These are phyloP conservation scores for Podarcis raffonei DNA, from an alignment of 2,113 vertebrate species.

Conservation along the genomic window DNA sequence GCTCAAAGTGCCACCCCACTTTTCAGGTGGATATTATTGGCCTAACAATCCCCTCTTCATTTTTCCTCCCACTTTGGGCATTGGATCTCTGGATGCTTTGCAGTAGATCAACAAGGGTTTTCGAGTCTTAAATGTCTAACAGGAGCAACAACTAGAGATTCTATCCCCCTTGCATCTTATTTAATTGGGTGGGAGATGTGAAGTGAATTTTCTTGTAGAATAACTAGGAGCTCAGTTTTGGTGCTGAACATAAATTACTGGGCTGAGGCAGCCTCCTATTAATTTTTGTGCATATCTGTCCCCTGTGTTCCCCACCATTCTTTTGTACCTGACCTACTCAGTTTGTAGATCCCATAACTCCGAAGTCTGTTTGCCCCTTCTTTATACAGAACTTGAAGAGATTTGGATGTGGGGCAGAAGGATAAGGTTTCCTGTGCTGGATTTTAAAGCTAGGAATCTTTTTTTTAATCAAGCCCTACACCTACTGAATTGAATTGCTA, in stretches of 20 bases:
- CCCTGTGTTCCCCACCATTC: not conserved
- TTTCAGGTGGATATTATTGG: not conserved
- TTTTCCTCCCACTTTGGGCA: too few relatives aligned
- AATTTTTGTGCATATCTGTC: not conserved
- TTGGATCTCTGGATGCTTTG: too few relatives aligned
- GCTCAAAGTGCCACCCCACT: not conserved
- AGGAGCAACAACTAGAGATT: too few relatives aligned
- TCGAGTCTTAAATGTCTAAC: too few relatives aligned
- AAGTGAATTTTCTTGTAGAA: too few relatives aligned
- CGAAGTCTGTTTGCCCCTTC: not conserved
- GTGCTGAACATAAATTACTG: not conserved
- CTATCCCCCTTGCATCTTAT: too few relatives aligned
- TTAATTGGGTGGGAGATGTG: too few relatives aligned
- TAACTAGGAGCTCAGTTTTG: not conserved
- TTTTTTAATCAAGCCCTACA: constrained; percentile 7
- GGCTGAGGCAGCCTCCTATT: not conserved
- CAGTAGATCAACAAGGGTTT: too few relatives aligned
- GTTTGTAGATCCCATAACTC: not conserved
- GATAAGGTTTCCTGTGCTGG: not conserved
- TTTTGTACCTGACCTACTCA: not conserved
- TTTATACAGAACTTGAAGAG: not conserved
- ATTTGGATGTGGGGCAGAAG: not conserved
- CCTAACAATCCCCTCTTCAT: not conserved
- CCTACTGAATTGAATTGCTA: constrained; percentile 9
- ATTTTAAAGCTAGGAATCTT: constrained; percentile 37